Evolutionary conservation across 2,113 vertebrate species (phyloP).

Genomic region (Psilopsiagon aurifrons): DNA sequence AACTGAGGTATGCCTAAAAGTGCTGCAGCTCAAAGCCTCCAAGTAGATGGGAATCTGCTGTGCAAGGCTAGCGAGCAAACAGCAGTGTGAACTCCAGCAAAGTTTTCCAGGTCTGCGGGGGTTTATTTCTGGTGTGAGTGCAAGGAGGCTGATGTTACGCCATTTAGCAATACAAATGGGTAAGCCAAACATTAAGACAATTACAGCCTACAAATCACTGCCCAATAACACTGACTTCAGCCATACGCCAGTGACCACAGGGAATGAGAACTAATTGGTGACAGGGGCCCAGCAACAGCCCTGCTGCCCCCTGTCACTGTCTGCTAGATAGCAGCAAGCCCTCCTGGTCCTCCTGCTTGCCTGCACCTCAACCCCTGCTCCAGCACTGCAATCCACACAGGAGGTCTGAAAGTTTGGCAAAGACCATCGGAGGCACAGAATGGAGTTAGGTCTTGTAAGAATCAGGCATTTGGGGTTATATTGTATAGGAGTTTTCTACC

Average conservation of each 20-base stretch:
- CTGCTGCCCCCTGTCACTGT: rapidly evolving
- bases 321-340: background rate
- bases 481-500: background rate
- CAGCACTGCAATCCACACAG: background rate
- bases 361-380: background rate
- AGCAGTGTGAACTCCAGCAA: background rate
- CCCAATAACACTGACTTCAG: background rate
- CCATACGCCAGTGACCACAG: background rate
- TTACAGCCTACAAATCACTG: slow-evolving; percentile 36
- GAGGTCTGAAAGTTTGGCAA: rapidly evolving
- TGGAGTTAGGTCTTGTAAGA: background rate
- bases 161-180: background rate
- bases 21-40: background rate
- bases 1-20: background rate
- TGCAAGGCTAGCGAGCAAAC: rapidly evolving
- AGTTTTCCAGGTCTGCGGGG: background rate
- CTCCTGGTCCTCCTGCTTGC: background rate
- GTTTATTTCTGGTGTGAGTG: background rate
- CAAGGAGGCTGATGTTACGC: background rate
- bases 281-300: background rate
- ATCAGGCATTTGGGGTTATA: background rate
- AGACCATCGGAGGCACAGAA: background rate
- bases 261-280: slow-evolving; percentile 6
- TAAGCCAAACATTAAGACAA: slow-evolving; percentile 50
- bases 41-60: rapidly evolving